Base-by-base conservation (phyloP, 1,140 invertebrate genomes). In the Paralvinella palmiformis region DNA sequence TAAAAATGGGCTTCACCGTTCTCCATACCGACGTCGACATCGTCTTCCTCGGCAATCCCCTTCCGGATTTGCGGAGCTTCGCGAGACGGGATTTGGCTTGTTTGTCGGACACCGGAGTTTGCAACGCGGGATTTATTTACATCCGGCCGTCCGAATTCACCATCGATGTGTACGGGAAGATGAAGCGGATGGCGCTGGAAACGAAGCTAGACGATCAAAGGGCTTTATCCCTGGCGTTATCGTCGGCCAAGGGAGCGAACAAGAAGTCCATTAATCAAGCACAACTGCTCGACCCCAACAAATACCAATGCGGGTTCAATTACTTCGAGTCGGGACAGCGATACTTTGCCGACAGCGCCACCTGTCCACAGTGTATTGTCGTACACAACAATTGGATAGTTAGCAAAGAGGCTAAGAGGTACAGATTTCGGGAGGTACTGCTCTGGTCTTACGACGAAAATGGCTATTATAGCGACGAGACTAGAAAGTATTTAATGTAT, bases 341-440 rank as follows among this genome's bases (percentile, higher is more conserved):
- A 15, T 22, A 31, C 10, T 66, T 62, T 31, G 57, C 59, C 24
- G 15, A 60, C 7, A 32, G 29, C n/a, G 27, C n/a, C 2, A 37
- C 31, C 20, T 56, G 59, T 66, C 27, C 41, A 10, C 24, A 66
- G 0, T 62, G 59, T 35, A 32, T 55, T 20, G 64, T 66, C 20
- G 50, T 62, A 15, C 64, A 66, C 50, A 66, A 66, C 52, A 66
- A 66, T 50, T 66, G 64, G 64, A 66, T 66, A n/a, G 64, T 66
- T 22, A 32, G 37, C 7, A 63, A 36, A n/a, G 64, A 66, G 29
- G 64, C 64, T 15, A 66, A 66, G 32, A 33, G 62, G 24, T 66
- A 66, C 59, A 33, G 64, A 13, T 61, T 62, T 24, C 53, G 57
- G 35, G 64, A 66, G 32, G 32, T 50, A 4, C 59, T 66, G 17